Base-by-base conservation (phyloP, 2,888 invertebrate genomes). In the Polyommatus iphigenia region DNA sequence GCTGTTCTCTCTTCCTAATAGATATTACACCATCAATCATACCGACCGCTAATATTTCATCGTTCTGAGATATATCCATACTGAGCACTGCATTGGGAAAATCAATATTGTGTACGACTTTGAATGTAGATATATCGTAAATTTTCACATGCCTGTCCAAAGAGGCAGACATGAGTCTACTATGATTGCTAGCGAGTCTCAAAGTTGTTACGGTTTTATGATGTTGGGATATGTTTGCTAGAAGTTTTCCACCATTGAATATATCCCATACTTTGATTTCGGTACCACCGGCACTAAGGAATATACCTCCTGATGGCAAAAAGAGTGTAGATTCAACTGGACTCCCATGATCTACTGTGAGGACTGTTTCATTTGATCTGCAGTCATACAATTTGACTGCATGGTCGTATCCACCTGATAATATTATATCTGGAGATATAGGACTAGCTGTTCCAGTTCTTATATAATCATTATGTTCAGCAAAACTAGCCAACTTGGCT, bases 191-290 rank as follows among this genome's bases (percentile, higher is more conserved):
- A 36, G 97, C 97, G 80, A 99, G 95, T 81, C 96, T 94, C 76
- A 99, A 88, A 81, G 97, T 97, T 0, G 99, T 99, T 0, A 99
- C 96, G 0, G 99, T 98, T 94, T 99, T 99, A 89, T 99, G 98
- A 90, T 99, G 99, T 83, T 98, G 97, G 2, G 97, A 97, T 81
- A 99, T 95, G 84, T 96, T 96, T 1, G 98, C 96, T 36, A 99
- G 88, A 78, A 98, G 92, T 87, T 97, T 96, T 13, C 99, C 99
- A 46, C 98, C 98, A 81, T 97, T 96, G 77, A 98, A 95, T 6
- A 97, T 96, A 89, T 99, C 99, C 99, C 99, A 99, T 0, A 99
- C 97, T 89, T 97, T 96, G 7, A 99, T 96, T 88, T 97, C 97
- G 57, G 97, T 98, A 0, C 98, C 98, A 82, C 99, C 99, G 79